phyloP scores from a whole-genome alignment of 2,113 vertebrate genomes.

The Nibea albiflora region DNA sequence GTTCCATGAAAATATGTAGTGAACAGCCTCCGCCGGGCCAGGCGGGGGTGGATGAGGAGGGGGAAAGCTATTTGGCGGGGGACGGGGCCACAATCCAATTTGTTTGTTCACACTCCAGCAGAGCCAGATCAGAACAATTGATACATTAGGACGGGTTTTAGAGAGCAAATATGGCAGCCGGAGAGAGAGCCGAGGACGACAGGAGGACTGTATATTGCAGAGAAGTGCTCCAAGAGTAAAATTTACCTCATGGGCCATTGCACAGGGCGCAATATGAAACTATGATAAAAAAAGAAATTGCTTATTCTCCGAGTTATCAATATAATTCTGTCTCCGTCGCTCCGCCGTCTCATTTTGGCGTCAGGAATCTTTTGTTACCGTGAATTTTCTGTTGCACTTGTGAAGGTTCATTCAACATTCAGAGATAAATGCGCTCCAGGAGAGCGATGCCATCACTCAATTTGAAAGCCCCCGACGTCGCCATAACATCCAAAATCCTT shows the following conservation, averaged over 20 bases:
- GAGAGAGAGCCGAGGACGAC: constrained; percentile 14
- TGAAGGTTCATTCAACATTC: constrained; percentile 63
- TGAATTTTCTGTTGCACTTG: constrained; percentile 55
- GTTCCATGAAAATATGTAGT: constrained; percentile 69
- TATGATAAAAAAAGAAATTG: constrained; percentile 77
- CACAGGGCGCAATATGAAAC: constrained; percentile 72
- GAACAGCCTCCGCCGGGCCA: constrained; percentile 49
- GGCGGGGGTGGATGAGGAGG: constrained; percentile 52
- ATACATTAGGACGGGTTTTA: constrained; percentile 78
- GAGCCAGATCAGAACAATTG: constrained; percentile 79
- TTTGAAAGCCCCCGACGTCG: constrained; percentile 44
- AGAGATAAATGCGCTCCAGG: constrained; percentile 56
- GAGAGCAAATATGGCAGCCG: constrained; percentile 66
- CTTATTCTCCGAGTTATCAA: constrained; percentile 74
- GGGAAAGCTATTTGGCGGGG: constrained; percentile 68
- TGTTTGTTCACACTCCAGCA: constrained; percentile 79
- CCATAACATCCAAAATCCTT: constrained; percentile 53
- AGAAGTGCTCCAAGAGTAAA: constrained; percentile 71
- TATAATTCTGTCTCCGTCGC: constrained; percentile 63
- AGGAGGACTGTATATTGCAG: constrained; percentile 59
- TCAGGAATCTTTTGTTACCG: constrained; percentile 66
- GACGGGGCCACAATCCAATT: constrained; percentile 74
- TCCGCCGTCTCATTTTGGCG: constrained; percentile 53
- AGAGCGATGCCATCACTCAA: constrained; percentile 57
- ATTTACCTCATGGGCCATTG: constrained; percentile 77